phyloP scores from a whole-genome alignment of 35 echinoderm and acorn worm species.

The Amphiura filiformis region DNA sequence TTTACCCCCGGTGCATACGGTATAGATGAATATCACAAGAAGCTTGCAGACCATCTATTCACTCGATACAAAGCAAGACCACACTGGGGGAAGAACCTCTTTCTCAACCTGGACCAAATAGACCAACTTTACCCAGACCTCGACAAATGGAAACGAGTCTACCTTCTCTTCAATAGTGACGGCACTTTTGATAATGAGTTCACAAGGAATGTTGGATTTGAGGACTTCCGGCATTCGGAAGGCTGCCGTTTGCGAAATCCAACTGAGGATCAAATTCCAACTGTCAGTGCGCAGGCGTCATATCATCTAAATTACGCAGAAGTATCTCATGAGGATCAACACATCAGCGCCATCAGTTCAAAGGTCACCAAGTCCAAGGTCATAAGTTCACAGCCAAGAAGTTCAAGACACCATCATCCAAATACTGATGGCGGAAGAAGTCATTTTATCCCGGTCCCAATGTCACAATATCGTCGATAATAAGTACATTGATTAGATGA shows the following conservation, averaged over 20 bases:
- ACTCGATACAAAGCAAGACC: slow-evolving; percentile 67
- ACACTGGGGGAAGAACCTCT: slow-evolving; percentile 89
- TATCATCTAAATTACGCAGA: neutral
- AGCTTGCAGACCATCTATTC: slow-evolving; percentile 73
- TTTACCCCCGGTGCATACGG: slow-evolving; percentile 81
- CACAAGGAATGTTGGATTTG: slow-evolving; percentile 84
- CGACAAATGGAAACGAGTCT: slow-evolving; percentile 74
- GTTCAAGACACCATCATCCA: neutral
- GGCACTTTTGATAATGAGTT: slow-evolving; percentile 93
- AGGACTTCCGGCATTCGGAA: slow-evolving; percentile 52
- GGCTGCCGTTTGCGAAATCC: neutral
- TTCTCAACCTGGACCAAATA: slow-evolving; percentile 63
- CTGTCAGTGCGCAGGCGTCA: neutral
- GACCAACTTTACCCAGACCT: slow-evolving; percentile 74
- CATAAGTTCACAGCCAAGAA: neutral
- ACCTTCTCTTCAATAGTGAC: slow-evolving; percentile 71
- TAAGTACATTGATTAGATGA: no score
- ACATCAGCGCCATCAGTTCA: neutral
- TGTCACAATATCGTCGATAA: neutral
- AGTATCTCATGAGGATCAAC: neutral
- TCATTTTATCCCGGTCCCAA: neutral
- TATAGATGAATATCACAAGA: slow-evolving; percentile 80
- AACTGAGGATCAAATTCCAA: no score
- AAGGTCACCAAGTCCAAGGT: neutral
- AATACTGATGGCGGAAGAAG: neutral